phyloP scores from a whole-genome alignment of 37 sponge, comb jelly and placozoan genomes.

The Axinella damicornis region DNA sequence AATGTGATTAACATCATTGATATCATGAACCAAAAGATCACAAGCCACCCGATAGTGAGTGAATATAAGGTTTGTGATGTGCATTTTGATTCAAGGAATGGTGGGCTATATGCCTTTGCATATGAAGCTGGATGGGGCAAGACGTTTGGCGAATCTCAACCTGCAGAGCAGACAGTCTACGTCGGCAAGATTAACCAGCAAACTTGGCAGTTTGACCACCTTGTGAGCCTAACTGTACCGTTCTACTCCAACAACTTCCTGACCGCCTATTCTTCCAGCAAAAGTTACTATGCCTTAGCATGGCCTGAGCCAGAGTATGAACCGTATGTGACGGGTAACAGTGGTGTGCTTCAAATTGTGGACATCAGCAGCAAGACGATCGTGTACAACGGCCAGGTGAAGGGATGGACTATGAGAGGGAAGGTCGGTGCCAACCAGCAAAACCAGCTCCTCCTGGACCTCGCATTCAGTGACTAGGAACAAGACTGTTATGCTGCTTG shows the following conservation, averaged over 20 bases:
- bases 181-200: background rate
- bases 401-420: background rate
- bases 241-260: conserved; percentile 2
- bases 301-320: conserved; percentile 13
- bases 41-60: background rate
- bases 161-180: background rate
- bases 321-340: background rate
- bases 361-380: background rate
- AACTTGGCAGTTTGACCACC: background rate
- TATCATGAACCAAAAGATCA: background rate
- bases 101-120: background rate
- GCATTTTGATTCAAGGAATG: background rate
- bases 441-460: background rate
- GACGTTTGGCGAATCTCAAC: background rate
- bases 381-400: background rate
- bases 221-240: background rate
- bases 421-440: background rate
- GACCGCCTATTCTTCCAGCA: background rate
- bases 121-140: background rate
- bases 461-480: conserved; percentile 11
- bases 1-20: background rate
- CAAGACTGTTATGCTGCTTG: too few relatives aligned
- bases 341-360: background rate
- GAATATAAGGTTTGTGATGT: background rate
- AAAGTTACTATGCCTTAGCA: background rate